phyloP scores from a whole-genome alignment of 2,797 vertebrate genomes.

The Kryptolebias ocellatus region DNA sequence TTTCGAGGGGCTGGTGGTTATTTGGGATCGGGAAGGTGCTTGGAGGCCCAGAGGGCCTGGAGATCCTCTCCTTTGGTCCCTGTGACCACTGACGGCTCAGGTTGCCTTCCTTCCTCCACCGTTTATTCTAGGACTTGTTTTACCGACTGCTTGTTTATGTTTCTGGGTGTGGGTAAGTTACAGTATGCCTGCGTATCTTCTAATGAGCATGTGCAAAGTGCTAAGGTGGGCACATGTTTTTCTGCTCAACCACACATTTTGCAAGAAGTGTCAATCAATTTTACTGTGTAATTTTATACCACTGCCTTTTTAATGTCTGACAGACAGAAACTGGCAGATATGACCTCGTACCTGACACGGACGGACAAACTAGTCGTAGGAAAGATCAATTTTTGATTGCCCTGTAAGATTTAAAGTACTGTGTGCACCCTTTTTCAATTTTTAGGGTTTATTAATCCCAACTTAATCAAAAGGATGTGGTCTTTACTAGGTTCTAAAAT shows the following conservation, averaged over 20 bases:
- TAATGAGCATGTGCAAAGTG: constrained; percentile 30
- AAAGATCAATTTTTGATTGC: too few relatives aligned
- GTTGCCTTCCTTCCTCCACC: constrained; percentile 59
- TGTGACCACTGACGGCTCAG: constrained; percentile 52
- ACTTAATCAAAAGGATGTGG: too few relatives aligned
- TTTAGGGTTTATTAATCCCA: too few relatives aligned
- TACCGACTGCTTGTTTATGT: constrained; percentile 66
- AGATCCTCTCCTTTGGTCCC: constrained; percentile 56
- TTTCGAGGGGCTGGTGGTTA: constrained; percentile 72
- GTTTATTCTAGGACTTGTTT: constrained; percentile 50
- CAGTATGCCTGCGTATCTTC: constrained; percentile 29
- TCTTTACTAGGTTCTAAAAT: too few relatives aligned
- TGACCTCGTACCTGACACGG: too few relatives aligned
- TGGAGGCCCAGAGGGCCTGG: constrained; percentile 57
- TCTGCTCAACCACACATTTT: constrained; percentile 20
- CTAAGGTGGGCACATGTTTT: constrained; percentile 14
- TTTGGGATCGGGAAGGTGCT: constrained; percentile 73
- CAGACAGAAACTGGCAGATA: too few relatives aligned
- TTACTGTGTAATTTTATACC: neutral
- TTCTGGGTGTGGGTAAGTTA: constrained; percentile 60
- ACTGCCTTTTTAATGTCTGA: neutral
- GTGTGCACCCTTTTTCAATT: too few relatives aligned
- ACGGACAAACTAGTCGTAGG: too few relatives aligned
- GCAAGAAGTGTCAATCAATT: constrained; percentile 23
- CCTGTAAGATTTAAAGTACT: too few relatives aligned